A percentile compares a stretch with the other conserved stretches of the same genome.
These are phyloP conservation scores for sheep (Ovis aries) DNA, from an alignment of 2,113 vertebrate species.

Conservation along the genomic window ARS-UI_Ramb_v3.0 NC_056055.1:214438001-214438500, in stretches of 20 bases:
- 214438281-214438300: neutral
- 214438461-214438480: neutral
- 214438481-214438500: neutral
- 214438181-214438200: neutral
- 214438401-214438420: neutral
- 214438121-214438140: neutral
- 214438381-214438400: neutral
- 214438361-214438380: rapidly evolving
- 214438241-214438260: neutral
- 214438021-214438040: neutral
- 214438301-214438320: neutral
- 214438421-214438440: neutral
- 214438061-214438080: neutral
- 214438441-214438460: neutral
- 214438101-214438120: neutral
- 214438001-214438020: conserved; percentile 3
- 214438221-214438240: neutral
- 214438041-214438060: conserved; percentile 9
- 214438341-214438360: neutral
- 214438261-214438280: neutral
- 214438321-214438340: neutral
- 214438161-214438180: neutral
- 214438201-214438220: neutral
- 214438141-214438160: neutral
- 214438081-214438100: neutral